These are phyloP conservation scores for Enteromius afrohamiltoni DNA, from an alignment of 2,797 vertebrate species.

Conservation along the genomic window DNA sequence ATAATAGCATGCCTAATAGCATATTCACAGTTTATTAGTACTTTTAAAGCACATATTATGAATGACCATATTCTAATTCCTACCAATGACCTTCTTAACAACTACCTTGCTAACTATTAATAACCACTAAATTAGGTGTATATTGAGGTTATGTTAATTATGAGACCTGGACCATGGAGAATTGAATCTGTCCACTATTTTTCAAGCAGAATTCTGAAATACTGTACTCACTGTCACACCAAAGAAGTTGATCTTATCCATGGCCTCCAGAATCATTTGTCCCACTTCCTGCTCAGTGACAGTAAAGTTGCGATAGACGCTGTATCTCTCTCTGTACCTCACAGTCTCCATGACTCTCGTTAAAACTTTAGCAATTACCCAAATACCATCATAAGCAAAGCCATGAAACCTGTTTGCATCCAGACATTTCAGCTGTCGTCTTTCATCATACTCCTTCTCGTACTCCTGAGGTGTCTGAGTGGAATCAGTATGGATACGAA, in stretches of 20 bases:
- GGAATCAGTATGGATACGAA: background rate
- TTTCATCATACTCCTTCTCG: conserved; percentile 81
- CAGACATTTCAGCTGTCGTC: conserved; percentile 70
- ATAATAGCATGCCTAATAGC: too few relatives aligned
- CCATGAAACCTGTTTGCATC: conserved; percentile 83
- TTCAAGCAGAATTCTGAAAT: background rate
- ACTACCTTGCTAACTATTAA: background rate
- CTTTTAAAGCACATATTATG: too few relatives aligned
- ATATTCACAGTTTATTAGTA: too few relatives aligned
- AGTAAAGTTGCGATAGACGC: conserved; percentile 79
- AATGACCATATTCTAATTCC: too few relatives aligned
- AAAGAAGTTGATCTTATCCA: conserved; percentile 86
- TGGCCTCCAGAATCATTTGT: conserved; percentile 83
- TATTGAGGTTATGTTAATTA: background rate
- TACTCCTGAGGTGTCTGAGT: conserved; percentile 87
- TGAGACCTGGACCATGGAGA: background rate
- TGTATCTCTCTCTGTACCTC: conserved; percentile 76
- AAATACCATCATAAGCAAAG: conserved; percentile 90
- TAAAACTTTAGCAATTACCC: conserved; percentile 86
- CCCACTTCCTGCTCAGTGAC: conserved; percentile 79
- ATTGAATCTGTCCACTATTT: background rate
- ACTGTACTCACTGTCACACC: conserved; percentile 84
- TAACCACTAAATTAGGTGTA: background rate
- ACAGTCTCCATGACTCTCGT: conserved; percentile 83
- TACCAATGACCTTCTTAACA: too few relatives aligned